These are phyloP conservation scores for Chaenocephalus aceratus DNA, from an alignment of 2,113 vertebrate genomes.

Conservation along the genomic window DNA sequence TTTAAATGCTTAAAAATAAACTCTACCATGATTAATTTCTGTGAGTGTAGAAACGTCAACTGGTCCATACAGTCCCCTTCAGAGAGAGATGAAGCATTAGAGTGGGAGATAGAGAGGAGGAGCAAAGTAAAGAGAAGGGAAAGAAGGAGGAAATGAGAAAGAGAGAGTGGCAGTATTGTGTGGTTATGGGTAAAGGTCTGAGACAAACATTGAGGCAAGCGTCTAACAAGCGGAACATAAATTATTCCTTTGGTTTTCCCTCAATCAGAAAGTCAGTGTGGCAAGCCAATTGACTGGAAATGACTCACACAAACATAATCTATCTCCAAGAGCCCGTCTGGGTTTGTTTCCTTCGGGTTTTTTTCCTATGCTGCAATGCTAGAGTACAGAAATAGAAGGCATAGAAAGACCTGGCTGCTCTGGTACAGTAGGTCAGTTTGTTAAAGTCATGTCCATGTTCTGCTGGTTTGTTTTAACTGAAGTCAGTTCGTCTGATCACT, in stretches of 20 bases:
- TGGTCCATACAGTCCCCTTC: constrained; percentile 42
- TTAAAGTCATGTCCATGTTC: neutral
- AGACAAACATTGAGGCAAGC: constrained; percentile 25
- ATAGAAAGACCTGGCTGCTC: constrained; percentile 7
- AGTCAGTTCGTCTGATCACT: neutral
- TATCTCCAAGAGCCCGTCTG: constrained; percentile 51
- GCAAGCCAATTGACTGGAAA: constrained; percentile 50
- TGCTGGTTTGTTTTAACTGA: neutral
- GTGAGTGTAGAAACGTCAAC: constrained; percentile 59
- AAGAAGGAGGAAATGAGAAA: neutral
- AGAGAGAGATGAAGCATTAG: neutral
- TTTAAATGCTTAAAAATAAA: too few relatives aligned
- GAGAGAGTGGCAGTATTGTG: constrained; percentile 1
- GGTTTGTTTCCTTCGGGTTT: constrained; percentile 46
- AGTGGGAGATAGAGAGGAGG: neutral
- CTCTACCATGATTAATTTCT: too few relatives aligned
- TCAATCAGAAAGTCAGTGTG: constrained; percentile 49
- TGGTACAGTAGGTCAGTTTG: neutral
- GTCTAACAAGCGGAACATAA: constrained; percentile 24
- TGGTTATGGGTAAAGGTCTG: constrained; percentile 19
- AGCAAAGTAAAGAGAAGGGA: neutral
- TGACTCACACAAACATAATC: constrained; percentile 63
- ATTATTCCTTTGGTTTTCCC: constrained; percentile 47
- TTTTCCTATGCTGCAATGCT: constrained; percentile 11
- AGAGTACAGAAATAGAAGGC: constrained; percentile 1